Percentiles rank a stretch among this genome's conserved stretches.
phyloP scores from a whole-genome alignment of 1,140 invertebrate species.

The Ostrea edulis region DNA sequence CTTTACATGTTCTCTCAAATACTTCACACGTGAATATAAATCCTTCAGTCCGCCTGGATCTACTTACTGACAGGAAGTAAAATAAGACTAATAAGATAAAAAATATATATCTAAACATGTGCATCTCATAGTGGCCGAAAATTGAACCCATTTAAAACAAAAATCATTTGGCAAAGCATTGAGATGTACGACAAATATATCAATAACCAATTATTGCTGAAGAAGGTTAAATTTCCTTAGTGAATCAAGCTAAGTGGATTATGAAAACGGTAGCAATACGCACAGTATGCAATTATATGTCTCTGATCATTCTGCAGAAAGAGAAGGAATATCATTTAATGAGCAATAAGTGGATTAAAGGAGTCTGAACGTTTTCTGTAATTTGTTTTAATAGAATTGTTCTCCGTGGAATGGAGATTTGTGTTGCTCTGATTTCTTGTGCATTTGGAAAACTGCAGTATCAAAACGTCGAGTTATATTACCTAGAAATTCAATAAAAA shows the following conservation, averaged over 20 bases:
- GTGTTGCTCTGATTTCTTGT: too few relatives aligned
- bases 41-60: background rate
- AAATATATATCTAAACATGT: background rate
- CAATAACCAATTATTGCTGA: background rate
- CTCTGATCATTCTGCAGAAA: background rate
- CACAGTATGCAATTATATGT: background rate
- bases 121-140: background rate
- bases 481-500: background rate
- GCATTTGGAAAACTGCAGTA: too few relatives aligned
- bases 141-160: conserved; percentile 2
- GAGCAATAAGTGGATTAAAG: conserved; percentile 1
- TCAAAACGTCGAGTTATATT: too few relatives aligned
- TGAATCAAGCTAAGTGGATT: background rate
- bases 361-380: background rate
- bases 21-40: background rate
- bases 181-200: background rate
- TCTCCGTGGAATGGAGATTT: background rate
- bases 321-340: background rate
- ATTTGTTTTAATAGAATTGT: background rate
- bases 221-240: background rate
- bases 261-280: background rate
- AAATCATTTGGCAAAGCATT: background rate
- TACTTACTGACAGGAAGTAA: background rate
- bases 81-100: background rate
- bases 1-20: background rate